Conservation (phyloP, 2,113 vertebrate species). For the Aramus guarauna region DNA sequence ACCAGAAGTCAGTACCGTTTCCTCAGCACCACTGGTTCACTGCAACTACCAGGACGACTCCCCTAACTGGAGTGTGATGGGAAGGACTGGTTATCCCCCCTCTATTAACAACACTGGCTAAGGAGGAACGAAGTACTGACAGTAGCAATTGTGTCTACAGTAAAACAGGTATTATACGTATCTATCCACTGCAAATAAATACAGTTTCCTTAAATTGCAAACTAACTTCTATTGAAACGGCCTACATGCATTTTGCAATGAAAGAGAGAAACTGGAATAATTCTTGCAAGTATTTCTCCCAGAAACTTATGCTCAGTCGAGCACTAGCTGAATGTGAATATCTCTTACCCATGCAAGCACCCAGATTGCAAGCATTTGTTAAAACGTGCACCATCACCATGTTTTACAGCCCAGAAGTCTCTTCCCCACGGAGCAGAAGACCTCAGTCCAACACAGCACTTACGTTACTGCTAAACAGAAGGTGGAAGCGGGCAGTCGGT, state of each 20-base stretch:
- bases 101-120: accelerated
- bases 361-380: not conserved
- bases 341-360: no score
- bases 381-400: not conserved
- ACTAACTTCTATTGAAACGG: accelerated
- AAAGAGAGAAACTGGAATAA: not conserved
- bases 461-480: no score
- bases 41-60: not conserved
- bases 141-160: not conserved
- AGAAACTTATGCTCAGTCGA: not conserved
- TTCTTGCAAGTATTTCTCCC: not conserved
- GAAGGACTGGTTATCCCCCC: not conserved
- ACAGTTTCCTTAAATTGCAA: not conserved
- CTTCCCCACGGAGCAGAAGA: not conserved
- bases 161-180: not conserved
- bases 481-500: accelerated
- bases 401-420: not conserved
- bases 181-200: not conserved
- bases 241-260: accelerated
- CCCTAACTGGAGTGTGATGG: not conserved
- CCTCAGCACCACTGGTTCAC: no score
- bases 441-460: not conserved
- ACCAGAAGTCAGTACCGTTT: accelerated
- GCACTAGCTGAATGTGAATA: not conserved
- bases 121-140: not conserved